Base-by-base conservation (phyloP, 2,888 invertebrate species). In the Glaucopsyche alexis region DNA sequence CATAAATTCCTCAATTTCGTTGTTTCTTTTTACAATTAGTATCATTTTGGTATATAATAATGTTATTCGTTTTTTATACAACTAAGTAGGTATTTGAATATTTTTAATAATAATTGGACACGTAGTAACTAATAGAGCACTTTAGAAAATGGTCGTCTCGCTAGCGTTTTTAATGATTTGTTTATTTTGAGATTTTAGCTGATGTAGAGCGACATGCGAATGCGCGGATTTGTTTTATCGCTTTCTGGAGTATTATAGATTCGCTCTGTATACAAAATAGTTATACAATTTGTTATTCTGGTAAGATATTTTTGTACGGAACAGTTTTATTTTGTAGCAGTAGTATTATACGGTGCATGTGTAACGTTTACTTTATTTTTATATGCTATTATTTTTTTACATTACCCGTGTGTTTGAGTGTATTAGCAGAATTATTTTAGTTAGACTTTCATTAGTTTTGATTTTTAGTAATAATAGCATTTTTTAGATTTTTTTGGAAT, bases 361-460 rank as follows among this genome's bases (percentile, higher is more conserved):
- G 87, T 92, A 90, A 87, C 86, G 85, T 90, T 88, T 85, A 85
- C 78, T 83, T 83, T 83, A 79, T 80, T 85, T 85, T 84, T 87
- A 85, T 89, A 87, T 84, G 88, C 89, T 90, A 89, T 86, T 88
- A 83, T 88, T 87, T 86, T 88, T 88, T 87, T 87, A 84, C 84
- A 89, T 86, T 91, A 89, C 86, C 69, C 83, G 91, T 90, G 92
- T 92, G 93, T 91, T 90, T 90, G 91, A 87, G 92, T 92, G 92
- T 91, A 88, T 91, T 91, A 91, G 91, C 85, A 86, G 87, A 92
- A 92, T 91, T 93, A 92, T 91, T 91, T 91, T 92, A 91, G 91
- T 91, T 91, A 81, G 86, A 88, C 91, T 89, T 88, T 86, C 82
- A 85, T 87, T 87, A 87, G 84, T 85, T 91, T 89, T 86, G 84